Evolutionary conservation across 1,140 invertebrate species (phyloP).

Genomic region (Lethrus apterus): DNA sequence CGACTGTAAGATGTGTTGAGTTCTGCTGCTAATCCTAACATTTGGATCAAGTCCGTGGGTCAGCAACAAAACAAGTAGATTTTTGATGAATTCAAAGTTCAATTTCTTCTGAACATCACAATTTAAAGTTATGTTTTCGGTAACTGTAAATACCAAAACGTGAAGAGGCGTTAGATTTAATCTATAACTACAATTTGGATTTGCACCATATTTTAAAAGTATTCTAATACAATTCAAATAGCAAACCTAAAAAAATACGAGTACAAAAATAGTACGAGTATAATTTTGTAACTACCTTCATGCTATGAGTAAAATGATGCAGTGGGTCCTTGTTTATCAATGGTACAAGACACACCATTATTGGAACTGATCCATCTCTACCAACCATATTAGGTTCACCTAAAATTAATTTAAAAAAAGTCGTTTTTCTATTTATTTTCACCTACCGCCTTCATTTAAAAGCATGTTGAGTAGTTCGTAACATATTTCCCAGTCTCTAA

Average conservation of each 20-base stretch:
- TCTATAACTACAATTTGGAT: conserved; percentile 64
- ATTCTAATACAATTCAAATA: conserved; percentile 67
- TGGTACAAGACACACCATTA: conserved; percentile 67
- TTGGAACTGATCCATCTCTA: conserved; percentile 60
- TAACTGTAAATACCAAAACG: conserved; percentile 64
- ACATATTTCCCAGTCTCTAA: conserved; percentile 69
- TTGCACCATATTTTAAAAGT: conserved; percentile 60
- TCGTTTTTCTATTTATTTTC: not conserved
- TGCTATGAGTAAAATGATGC: conserved; percentile 65
- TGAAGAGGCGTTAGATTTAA: conserved; percentile 63
- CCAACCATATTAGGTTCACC: conserved; percentile 61
- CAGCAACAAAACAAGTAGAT: conserved; percentile 58
- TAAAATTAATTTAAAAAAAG: conserved; percentile 23
- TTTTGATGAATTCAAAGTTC: conserved; percentile 59
- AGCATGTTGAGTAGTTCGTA: conserved; percentile 66
- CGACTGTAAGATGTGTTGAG: conserved; percentile 60
- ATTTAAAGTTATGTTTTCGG: conserved; percentile 64
- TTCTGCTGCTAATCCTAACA: conserved; percentile 46
- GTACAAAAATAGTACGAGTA: not conserved
- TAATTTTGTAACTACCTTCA: conserved; percentile 49
- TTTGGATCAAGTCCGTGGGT: conserved; percentile 64
- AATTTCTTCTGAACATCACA: conserved; percentile 54
- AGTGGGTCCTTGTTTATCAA: conserved; percentile 68
- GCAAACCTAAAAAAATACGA: conserved; percentile 49
- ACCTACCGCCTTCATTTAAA: conserved; percentile 53